These are phyloP conservation scores for Allophyes oxyacanthae DNA, from an alignment of 2,888 invertebrate genomes.

Conservation along the genomic window DNA sequence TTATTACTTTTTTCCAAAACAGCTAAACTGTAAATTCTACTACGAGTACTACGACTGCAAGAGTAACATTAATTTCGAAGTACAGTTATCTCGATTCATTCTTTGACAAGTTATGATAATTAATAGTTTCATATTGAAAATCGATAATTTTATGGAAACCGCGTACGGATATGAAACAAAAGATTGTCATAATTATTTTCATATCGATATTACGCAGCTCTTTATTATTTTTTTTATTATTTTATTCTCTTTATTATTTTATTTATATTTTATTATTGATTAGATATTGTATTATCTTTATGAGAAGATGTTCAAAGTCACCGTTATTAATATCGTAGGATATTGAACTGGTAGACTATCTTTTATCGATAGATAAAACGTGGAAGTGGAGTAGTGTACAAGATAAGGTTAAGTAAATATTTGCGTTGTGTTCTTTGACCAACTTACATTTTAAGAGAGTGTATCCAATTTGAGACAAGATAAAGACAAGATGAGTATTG, in stretches of 20 bases:
- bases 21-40: too few relatives aligned
- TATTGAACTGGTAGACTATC: constrained; percentile 51
- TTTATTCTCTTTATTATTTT: too few relatives aligned
- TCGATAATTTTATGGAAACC: too few relatives aligned
- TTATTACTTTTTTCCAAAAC: too few relatives aligned
- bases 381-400: constrained; percentile 36
- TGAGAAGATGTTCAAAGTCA: constrained; percentile 3
- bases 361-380: constrained; percentile 47
- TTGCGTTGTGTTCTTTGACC: constrained; percentile 15
- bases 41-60: too few relatives aligned
- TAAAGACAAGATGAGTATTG: constrained; percentile 1
- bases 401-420: constrained; percentile 41
- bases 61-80: too few relatives aligned
- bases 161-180: too few relatives aligned
- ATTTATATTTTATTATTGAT: too few relatives aligned
- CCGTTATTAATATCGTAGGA: constrained; percentile 15
- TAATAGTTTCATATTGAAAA: too few relatives aligned
- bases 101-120: too few relatives aligned
- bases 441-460: constrained; percentile 15
- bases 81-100: too few relatives aligned
- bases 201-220: background rate
- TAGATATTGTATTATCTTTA: constrained; percentile 24
- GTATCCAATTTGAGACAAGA: constrained; percentile 13
- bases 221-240: too few relatives aligned
- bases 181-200: constrained; percentile 6